Conservation (phyloP, 1,140 invertebrate genomes). For the Zeugodacus cucurbitae region DNA sequence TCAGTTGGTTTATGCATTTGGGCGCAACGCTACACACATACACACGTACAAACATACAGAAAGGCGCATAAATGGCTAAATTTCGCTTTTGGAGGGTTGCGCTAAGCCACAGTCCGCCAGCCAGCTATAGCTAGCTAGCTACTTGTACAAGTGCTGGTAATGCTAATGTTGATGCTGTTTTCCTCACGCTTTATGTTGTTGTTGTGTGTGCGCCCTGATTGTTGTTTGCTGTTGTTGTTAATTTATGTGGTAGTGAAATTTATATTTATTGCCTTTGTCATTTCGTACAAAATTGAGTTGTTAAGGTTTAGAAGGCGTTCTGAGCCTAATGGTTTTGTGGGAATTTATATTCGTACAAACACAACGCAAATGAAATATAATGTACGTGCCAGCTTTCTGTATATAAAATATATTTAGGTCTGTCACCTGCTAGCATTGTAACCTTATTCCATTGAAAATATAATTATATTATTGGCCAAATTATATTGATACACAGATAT, state of each 20-base stretch:
- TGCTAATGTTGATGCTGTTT: constrained; percentile 13
- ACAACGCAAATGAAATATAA: not conserved
- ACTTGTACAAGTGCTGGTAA: not conserved
- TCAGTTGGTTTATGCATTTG: constrained; percentile 36
- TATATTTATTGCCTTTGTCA: constrained; percentile 65
- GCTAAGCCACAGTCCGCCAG: too few species aligned
- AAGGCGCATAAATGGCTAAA: not conserved
- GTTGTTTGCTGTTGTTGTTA: constrained; percentile 29
- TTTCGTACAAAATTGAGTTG: constrained; percentile 47
- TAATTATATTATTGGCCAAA: too few species aligned
- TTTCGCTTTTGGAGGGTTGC: not conserved
- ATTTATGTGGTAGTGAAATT: constrained; percentile 58
- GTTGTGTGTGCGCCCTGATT: not conserved
- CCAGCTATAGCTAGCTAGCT: too few species aligned
- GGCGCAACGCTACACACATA: constrained; percentile 23
- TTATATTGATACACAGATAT: too few species aligned
- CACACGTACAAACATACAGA: not conserved
- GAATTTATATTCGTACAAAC: not conserved
- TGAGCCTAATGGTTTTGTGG: constrained; percentile 7
- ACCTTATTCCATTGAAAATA: too few species aligned
- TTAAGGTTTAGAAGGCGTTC: not conserved
- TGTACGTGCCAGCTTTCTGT: too few species aligned
- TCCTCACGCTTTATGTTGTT: not conserved
- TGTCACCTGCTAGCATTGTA: too few species aligned
- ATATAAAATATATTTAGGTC: too few species aligned